Base-by-base conservation (phyloP, 2,797 vertebrate genomes). In the Spondyliosoma cantharus region DNA sequence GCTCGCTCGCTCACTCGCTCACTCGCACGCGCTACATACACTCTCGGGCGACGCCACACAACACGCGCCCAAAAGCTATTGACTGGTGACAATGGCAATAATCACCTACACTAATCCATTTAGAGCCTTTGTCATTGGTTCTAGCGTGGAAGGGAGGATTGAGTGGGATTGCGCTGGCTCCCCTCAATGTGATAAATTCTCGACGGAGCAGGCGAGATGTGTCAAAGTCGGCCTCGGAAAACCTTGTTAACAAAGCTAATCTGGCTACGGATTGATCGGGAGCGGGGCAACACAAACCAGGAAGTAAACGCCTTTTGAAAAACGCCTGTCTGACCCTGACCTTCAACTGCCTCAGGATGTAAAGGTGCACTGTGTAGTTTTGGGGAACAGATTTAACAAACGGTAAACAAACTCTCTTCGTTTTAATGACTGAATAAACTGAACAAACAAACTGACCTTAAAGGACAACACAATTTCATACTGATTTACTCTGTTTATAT, bases 91-190 rank as follows among this genome's bases (percentile, higher is more conserved):
- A 92, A 91, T 91, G 83, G 84, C 87, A 91, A 92, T 93, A 94
- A 95, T 95, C 87, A 90, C 87, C 92, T 91, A 83, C 86, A 78
- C 89, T 94, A 94, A 95, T 95, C 93, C 93, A 90, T 93, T 93
- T 93, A 94, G 87, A 87, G 88, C 71, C 81, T 93, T 93, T 94
- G 92, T 94, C 90, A 85, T 89, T 85, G 86, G 81, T 71, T 77
- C 73, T 78, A 78, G 87, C 74, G 67, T 78, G 62, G 81, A 79
- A 83, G 73, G 25, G 25, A 66, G 81, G 87, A 92, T 87, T 89
- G 82, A 83, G 84, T 72, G 76, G 82, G 86, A 89, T 88, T 83
- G 79, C 24, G 32, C 72, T 67, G 80, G 83, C 83, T 78, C 48
- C 63, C 64, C 69, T 88, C 75, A 76, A 84, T 76, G 87, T 67